phyloP scores from a whole-genome alignment of 2,113 vertebrate genomes.

The Calidris pugnax region DNA sequence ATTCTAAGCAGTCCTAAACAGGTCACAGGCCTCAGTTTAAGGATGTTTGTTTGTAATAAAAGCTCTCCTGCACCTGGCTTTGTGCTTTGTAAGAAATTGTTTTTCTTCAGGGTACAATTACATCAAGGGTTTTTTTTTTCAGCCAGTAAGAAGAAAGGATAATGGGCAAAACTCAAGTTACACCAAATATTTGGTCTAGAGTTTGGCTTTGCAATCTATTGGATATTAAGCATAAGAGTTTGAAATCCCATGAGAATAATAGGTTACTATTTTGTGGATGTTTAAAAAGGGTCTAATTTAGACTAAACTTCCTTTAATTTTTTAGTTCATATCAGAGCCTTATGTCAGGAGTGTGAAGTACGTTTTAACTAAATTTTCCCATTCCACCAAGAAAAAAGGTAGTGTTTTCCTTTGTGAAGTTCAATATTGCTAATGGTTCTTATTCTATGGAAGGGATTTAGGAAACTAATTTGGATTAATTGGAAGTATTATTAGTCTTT shows the following conservation, averaged over 20 bases:
- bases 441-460: slow-evolving; percentile 45
- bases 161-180: slow-evolving; percentile 77
- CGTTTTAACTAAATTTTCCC: slow-evolving; percentile 41
- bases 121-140: slow-evolving; percentile 25
- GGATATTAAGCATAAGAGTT: slow-evolving; percentile 69
- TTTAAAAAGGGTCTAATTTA: slow-evolving; percentile 71
- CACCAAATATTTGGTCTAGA: slow-evolving; percentile 78
- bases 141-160: slow-evolving; percentile 64
- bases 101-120: slow-evolving; percentile 74
- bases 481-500: slow-evolving; percentile 25
- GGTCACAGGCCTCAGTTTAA: slow-evolving; percentile 42
- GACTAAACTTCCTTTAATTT: slow-evolving; percentile 67
- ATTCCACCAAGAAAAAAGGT: not conserved
- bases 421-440: slow-evolving; percentile 60
- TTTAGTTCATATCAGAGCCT: slow-evolving; percentile 50
- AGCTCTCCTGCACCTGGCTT: slow-evolving; percentile 67
- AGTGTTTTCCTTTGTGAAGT: slow-evolving; percentile 5
- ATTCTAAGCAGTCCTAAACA: slow-evolving; percentile 25
- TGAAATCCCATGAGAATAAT: slow-evolving; percentile 69
- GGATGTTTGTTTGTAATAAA: slow-evolving; percentile 70
- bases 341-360: slow-evolving; percentile 32
- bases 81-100: slow-evolving; percentile 67
- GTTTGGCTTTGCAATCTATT: slow-evolving; percentile 70
- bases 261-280: slow-evolving; percentile 59
- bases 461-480: slow-evolving; percentile 47